Evolutionary conservation across 2,888 invertebrate species (phyloP).

Genomic region (Drosophila nr. fundita): DNA sequence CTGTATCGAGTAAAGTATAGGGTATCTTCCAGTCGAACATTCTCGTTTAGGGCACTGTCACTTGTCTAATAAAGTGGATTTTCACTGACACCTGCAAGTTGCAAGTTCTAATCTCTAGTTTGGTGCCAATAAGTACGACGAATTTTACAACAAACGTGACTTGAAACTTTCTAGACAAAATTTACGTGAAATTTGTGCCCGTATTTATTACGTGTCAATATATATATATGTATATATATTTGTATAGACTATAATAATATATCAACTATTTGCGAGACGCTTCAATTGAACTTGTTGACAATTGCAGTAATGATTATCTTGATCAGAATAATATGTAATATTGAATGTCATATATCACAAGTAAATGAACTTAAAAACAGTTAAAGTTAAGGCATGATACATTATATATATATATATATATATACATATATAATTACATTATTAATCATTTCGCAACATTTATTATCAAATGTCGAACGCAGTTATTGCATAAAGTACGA

Average conservation of each 20-base stretch:
- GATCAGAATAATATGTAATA: neutral
- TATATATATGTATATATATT: neutral
- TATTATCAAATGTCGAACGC: constrained; percentile 48
- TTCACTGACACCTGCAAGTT: constrained; percentile 17
- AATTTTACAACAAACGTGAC: constrained; percentile 33
- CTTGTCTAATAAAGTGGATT: constrained; percentile 17
- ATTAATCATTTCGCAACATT: constrained; percentile 55
- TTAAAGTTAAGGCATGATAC: neutral
- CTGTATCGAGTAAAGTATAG: neutral
- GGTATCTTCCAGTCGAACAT: neutral
- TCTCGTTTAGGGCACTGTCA: neutral
- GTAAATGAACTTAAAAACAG: constrained; percentile 14
- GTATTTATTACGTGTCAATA: neutral
- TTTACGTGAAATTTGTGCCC: constrained; percentile 16
- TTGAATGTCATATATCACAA: neutral
- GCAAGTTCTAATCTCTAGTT: constrained; percentile 16
- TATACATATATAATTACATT: constrained; percentile 4
- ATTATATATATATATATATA: neutral
- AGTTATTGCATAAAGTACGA: constrained; percentile 31
- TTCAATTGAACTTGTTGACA: neutral
- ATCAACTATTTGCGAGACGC: neutral
- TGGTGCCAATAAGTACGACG: constrained; percentile 15
- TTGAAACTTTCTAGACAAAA: constrained; percentile 33
- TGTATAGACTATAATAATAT: neutral
- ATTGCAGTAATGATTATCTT: neutral